phyloP scores from a whole-genome alignment of 2,113 vertebrate genomes.

The Glareola pratincola region DNA sequence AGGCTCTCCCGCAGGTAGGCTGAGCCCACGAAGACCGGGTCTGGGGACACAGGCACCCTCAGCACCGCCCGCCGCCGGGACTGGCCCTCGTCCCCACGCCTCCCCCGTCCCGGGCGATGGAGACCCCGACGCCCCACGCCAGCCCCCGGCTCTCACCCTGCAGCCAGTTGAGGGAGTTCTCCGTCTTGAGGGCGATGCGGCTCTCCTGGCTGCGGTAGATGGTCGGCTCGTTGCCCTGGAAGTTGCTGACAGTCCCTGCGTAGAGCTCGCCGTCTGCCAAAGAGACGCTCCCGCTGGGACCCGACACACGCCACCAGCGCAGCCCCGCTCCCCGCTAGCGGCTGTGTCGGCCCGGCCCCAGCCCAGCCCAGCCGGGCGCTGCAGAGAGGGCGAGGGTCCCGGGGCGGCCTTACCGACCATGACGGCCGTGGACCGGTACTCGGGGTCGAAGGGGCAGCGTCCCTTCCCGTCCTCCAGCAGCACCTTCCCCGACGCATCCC shows the following conservation, averaged over 20 bases:
- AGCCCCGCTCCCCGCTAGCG: accelerated
- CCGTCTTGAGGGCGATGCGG: constrained; percentile 88
- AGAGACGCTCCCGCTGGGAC: constrained; percentile 34
- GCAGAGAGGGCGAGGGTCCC: not conserved
- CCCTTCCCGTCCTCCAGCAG: constrained; percentile 90
- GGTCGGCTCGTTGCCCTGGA: constrained; percentile 95
- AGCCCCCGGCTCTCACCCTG: constrained; percentile 77
- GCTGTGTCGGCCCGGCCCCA: accelerated
- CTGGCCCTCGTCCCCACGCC: accelerated
- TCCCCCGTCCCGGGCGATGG: accelerated
- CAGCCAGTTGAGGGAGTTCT: constrained; percentile 97
- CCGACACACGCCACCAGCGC: accelerated
- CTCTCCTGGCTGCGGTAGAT: constrained; percentile 91
- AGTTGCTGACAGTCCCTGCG: constrained; percentile 91
- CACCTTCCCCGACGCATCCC: constrained; percentile 69
- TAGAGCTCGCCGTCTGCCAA: constrained; percentile 91
- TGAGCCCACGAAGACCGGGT: constrained; percentile 91
- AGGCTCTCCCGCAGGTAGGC: constrained; percentile 89
- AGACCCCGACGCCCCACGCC: accelerated
- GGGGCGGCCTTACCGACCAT: constrained; percentile 84
- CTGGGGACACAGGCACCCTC: constrained; percentile 64
- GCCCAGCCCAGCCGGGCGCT: accelerated
- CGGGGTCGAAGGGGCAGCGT: constrained; percentile 92
- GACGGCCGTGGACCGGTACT: constrained; percentile 93
- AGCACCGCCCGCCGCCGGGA: not conserved